Evolutionary conservation across 2,113 vertebrate genomes (phyloP), one percentile per base, ranked within the genome.

Genomic region (Mesocricetus auratus): DNA sequence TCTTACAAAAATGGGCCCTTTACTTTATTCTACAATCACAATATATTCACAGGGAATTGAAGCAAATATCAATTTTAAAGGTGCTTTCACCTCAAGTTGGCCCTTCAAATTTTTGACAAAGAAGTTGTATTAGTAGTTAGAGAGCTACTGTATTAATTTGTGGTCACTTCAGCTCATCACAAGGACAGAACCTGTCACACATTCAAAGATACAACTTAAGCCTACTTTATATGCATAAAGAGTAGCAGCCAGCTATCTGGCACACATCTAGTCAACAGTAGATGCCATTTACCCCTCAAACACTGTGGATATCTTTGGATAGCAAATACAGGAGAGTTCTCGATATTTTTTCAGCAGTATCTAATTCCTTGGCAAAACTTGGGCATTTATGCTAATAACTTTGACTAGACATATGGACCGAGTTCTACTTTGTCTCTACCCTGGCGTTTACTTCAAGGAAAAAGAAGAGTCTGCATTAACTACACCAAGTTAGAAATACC

Each of bases 271-370:
- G 97, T 98, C 98, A 97, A 87, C 31, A 95, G 97, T 97, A 97
- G 91, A 97, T 98, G 98, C 97, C 98, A 98, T 98, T 98, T 99
- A 98, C 94, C 93, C 96, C 97, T 97, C 96, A 98, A 79, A 96
- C 95, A 98, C 58, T 94, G 97, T 91, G 91, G 82, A 96, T 86
- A 1, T 94, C 97, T 98, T 96, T 98, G 97, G 98, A 98, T 94
- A 97, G 98, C 97, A 98, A 98, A 98, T 94, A 98, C 73, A 98
- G 91, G 95, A 97, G 95, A 97, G 92, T 39, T 96, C 85, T 96
- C 98, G 95, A 78, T 98, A 83, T 97, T 97, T 93, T 98, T 98
- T 98, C 98, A 98, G 97, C 96, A 96, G 94, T 97, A 97, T 96
- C 96, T 98, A 98, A 98, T 97, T 98, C 97, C 97, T 92, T 98